Percentiles rank a stretch among this genome's conserved stretches.
Conservation (phyloP, 2,113 vertebrate species). For the Setophaga coronata region DNA sequence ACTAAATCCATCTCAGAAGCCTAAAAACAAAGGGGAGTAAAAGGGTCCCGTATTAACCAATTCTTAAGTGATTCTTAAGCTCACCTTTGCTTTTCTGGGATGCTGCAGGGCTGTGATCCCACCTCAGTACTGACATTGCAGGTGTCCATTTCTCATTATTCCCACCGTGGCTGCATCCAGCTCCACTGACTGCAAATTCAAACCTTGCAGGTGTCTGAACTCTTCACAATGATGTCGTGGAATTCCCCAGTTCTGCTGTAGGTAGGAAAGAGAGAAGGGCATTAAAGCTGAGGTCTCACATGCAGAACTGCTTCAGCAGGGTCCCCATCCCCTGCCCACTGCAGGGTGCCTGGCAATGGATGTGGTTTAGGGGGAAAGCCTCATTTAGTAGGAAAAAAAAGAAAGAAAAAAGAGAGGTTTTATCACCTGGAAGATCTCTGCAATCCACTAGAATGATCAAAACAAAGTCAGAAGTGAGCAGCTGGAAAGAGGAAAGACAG, state of each 20-base stretch:
- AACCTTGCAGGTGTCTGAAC: fast-evolving
- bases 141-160: fast-evolving
- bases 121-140: neutral
- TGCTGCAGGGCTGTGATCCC: neutral
- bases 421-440: neutral
- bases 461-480: neutral
- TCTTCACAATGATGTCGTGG: neutral
- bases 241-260: neutral
- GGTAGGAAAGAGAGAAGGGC: neutral
- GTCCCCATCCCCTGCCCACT: neutral
- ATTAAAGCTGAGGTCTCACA: neutral
- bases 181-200: neutral
- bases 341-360: neutral
- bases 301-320: neutral
- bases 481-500: neutral
- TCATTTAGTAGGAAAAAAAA: neutral
- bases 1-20: neutral
- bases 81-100: neutral
- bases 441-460: neutral
- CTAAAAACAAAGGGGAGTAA: neutral
- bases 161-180: neutral
- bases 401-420: neutral
- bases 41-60: fast-evolving
- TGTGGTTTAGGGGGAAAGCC: neutral
- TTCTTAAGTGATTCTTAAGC: neutral